Conservation (phyloP, 2,888 invertebrate genomes). For the Agonopterix subpropinquella region DNA sequence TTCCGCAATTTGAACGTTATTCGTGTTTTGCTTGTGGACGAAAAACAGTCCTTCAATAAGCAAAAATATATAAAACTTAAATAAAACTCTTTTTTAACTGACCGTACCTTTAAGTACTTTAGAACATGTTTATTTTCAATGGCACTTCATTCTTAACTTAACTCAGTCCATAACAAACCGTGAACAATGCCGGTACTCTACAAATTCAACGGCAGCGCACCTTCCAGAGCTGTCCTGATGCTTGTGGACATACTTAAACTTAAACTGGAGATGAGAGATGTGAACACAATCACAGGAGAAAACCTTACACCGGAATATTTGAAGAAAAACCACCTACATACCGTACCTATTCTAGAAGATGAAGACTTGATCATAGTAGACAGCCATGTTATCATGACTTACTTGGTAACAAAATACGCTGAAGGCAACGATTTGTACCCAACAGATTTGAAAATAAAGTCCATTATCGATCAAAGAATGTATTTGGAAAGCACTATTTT, state of each 20-base stretch:
- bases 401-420: slow-evolving; percentile 32
- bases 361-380: slow-evolving; percentile 29
- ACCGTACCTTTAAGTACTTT: too few relatives aligned
- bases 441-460: slow-evolving; percentile 21
- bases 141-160: not conserved
- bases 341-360: slow-evolving; percentile 40
- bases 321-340: slow-evolving; percentile 37
- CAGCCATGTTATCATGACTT: slow-evolving; percentile 39
- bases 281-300: slow-evolving; percentile 26
- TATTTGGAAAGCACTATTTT: slow-evolving; percentile 37
- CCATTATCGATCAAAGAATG: slow-evolving; percentile 31
- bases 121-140: not conserved
- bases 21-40: too few relatives aligned
- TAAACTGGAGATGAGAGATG: slow-evolving; percentile 25
- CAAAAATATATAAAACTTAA: too few relatives aligned
- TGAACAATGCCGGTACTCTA: slow-evolving; percentile 14
- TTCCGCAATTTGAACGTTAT: too few relatives aligned
- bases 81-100: too few relatives aligned
- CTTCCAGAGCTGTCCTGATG: slow-evolving; percentile 32
- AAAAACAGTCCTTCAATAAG: too few relatives aligned
- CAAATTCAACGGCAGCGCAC: slow-evolving; percentile 32
- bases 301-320: slow-evolving; percentile 31
- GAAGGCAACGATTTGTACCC: slow-evolving; percentile 27
- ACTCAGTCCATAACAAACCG: too few relatives aligned
- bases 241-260: slow-evolving; percentile 24